Evolutionary conservation across 2,888 invertebrate genomes (phyloP), one percentile per base, ranked within the genome.

Genomic region (Drosophila suboccidentalis): DNA sequence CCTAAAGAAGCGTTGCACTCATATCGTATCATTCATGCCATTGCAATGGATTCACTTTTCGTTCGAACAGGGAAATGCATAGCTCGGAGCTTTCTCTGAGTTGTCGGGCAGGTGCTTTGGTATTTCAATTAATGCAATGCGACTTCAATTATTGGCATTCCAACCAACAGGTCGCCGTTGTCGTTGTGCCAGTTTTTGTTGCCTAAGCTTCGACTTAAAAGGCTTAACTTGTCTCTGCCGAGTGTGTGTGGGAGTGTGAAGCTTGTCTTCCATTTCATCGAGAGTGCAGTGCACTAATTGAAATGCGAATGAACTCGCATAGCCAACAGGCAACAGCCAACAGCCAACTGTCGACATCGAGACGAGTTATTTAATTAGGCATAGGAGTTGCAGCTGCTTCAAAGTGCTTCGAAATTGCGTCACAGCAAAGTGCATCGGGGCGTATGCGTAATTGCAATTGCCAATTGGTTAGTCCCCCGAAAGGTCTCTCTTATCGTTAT

Each of bases 241-340:
- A 50, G 65, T n/a, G 44, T 11, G n/a, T 3, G 39, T 49, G 44
- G 41, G 65, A 66, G 76, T 75, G 78, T 38, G 5, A 2, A 59
- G 51, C 39, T 53, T 60, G 41, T 11, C 54, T 41, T 29, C 29
- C 29, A 29, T 29, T 46, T 67, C 59, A 59, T 46, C 39, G 49
- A 44, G 43, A 51, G 55, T 58, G 67, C 62, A 67, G 67, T 62
- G 64, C 57, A 74, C 75, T 80, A 82, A 78, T 71, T 71, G 79
- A 75, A 82, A 80, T 65, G 80, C 79, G 75, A 80, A 78, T 82
- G 78, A 79, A 81, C 82, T 78, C 43, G 49, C 32, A 51, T 13
- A 41, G 58, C 59, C 58, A 55, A 55, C 76, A 22, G 22, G 22
- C 22, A 22, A 22, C 17, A 41, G 58, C 55, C 58, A 22, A 22